Evolutionary conservation across 2,888 invertebrate genomes (phyloP), one percentile per base, ranked within the genome.

Genomic region (Drosophila neotestacea): DNA sequence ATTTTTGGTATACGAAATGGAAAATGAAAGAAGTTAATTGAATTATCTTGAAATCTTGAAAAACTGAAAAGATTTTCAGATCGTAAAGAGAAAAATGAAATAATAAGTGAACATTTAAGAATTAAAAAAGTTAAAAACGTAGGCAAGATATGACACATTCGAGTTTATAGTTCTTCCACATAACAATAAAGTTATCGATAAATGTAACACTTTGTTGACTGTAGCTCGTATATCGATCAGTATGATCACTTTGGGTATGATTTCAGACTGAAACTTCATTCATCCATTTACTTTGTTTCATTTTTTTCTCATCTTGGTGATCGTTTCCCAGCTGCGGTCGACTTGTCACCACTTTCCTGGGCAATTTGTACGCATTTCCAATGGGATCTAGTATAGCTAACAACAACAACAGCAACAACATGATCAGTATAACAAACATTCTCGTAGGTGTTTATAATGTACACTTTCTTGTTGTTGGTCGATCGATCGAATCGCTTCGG

Each of bases 321-420:
- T 68, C 70, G 67, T 69, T 77, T 68, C 44, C 80, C 70, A 70
- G 65, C 76, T 68, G 79, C 60, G 63, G 48, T 63, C 48, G 36
- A 75, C 88, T 90, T 84, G 86, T 89, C 85, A 89, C 91, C 91
- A 90, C 89, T 91, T 87, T 90, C 75, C 78, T 78, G 82, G 74
- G 88, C 81, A 89, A 89, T 91, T 90, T 89, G 90, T 86, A 88
- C 79, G 88, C 67, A 68, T 85, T 89, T 84, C 78, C 78, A 80
- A 64, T 77, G 79, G 63, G 66, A 70, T 85, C 85, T 85, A 79
- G 85, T 69, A 83, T 79, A 70, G 79, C 85, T 62, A 70, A 27
- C 67, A 59, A 13, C 63, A 68, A 27, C 60, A 64, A 46, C 64
- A 59, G 42, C 70, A 77, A 52, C 51, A 70, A 62, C 42, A 9